Conservation (phyloP, 2,113 vertebrate genomes). For the Otolemur garnettii region DNA sequence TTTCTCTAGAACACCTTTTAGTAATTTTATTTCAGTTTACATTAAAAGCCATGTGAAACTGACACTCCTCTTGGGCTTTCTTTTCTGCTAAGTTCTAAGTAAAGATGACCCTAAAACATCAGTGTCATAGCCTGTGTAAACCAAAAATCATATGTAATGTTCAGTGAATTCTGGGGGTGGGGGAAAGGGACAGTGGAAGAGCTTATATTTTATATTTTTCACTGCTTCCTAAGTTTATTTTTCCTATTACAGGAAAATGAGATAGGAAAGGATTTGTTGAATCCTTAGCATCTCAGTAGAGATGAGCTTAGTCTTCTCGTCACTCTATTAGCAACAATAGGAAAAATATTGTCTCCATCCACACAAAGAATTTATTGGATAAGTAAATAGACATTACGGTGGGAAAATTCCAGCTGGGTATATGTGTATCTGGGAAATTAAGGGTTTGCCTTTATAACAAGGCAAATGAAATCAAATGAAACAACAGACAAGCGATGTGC, state of each 20-base stretch:
- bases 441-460: neutral
- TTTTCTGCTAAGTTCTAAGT: neutral
- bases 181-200: neutral
- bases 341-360: neutral
- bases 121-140: neutral
- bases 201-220: neutral
- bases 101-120: conserved; percentile 4
- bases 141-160: neutral
- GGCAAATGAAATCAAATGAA: neutral
- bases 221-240: neutral
- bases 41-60: neutral
- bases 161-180: neutral
- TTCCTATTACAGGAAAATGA: no score
- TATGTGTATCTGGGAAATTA: neutral
- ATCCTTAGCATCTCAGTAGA: neutral
- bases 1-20: neutral
- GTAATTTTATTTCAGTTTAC: neutral
- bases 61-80: neutral
- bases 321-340: neutral
- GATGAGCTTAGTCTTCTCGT: neutral
- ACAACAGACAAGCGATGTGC: accelerated
- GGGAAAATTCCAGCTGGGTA: neutral
- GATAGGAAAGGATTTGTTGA: neutral
- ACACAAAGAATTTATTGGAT: neutral
- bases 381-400: neutral